Conservation (phyloP, 2,113 vertebrate species). For the Pteruthius melanotis region DNA sequence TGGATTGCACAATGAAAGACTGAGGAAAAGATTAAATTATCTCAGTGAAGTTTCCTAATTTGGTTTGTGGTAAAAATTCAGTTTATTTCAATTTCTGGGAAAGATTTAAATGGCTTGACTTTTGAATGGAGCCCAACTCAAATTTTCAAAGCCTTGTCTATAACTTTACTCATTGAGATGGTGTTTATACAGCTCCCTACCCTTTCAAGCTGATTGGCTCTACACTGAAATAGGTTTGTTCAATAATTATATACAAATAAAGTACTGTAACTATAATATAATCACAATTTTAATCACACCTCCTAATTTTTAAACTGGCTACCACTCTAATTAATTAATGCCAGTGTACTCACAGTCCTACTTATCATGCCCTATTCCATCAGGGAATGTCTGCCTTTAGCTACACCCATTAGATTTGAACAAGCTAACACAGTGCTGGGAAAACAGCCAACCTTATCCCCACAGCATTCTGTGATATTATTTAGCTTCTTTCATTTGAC, state of each 20-base stretch:
- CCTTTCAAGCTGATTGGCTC: not conserved
- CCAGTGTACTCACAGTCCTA: not conserved
- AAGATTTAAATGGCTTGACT: not conserved
- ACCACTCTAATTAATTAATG: not conserved
- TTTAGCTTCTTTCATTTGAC: slow-evolving; percentile 8
- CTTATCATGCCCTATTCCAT: not conserved
- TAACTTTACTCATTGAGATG: not conserved
- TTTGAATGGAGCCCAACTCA: slow-evolving; percentile 33
- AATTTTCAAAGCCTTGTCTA: slow-evolving; percentile 7
- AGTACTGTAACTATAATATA: not conserved
- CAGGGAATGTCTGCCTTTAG: not conserved
- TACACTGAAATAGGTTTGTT: not conserved
- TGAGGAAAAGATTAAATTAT: not conserved
- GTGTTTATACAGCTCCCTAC: not conserved
- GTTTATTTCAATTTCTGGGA: slow-evolving; percentile 52
- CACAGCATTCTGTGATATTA: not conserved
- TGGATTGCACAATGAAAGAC: not conserved
- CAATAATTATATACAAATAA: not conserved
- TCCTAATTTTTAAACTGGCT: not conserved
- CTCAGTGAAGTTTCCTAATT: not conserved
- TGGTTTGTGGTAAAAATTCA: slow-evolving; percentile 37
- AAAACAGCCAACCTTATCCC: not conserved
- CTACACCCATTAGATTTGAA: not conserved
- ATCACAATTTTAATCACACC: not conserved
- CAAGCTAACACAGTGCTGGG: not conserved